A percentile compares a stretch with the other conserved stretches of the same genome.
Conservation (phyloP, 2,888 invertebrate genomes). For the Pyrochroa serraticornis region DNA sequence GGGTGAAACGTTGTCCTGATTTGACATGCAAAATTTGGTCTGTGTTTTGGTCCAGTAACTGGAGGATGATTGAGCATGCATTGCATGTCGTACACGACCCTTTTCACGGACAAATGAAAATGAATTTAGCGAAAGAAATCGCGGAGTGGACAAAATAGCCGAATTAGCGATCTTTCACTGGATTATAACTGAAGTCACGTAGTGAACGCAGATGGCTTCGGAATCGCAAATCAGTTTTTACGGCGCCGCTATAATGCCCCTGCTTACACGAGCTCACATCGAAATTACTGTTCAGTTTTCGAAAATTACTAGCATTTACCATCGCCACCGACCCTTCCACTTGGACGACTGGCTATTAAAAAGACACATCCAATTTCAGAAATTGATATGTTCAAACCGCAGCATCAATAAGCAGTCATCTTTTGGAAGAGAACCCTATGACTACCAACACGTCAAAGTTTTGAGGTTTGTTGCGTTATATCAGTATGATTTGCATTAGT, state of each 20-base stretch:
- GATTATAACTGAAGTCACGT: slow-evolving; percentile 43
- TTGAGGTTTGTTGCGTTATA: too few relatives aligned
- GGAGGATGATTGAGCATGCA: slow-evolving; percentile 29
- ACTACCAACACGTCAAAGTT: too few relatives aligned
- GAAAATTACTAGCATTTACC: too few relatives aligned
- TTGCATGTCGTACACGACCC: slow-evolving; percentile 43
- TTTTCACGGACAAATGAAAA: slow-evolving; percentile 54
- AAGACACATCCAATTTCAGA: too few relatives aligned
- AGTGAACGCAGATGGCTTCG: slow-evolving; percentile 32
- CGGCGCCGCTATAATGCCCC: background rate
- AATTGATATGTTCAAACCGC: too few relatives aligned
- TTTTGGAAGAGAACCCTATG: too few relatives aligned
- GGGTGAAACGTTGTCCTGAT: too few relatives aligned
- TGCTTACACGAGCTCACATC: too few relatives aligned
- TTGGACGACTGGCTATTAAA: too few relatives aligned
- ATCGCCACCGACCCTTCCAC: too few relatives aligned
- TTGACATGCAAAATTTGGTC: background rate
- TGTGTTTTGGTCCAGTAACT: background rate
- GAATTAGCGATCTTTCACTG: slow-evolving; percentile 53
- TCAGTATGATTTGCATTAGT: background rate
- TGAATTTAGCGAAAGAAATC: slow-evolving; percentile 56
- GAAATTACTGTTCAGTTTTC: too few relatives aligned
- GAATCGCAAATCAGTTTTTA: slow-evolving; percentile 37
- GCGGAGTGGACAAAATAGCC: slow-evolving; percentile 56
- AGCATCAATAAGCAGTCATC: too few relatives aligned